Conservation (phyloP, 2,888 invertebrate genomes). For the Stegophylla sp. region DNA sequence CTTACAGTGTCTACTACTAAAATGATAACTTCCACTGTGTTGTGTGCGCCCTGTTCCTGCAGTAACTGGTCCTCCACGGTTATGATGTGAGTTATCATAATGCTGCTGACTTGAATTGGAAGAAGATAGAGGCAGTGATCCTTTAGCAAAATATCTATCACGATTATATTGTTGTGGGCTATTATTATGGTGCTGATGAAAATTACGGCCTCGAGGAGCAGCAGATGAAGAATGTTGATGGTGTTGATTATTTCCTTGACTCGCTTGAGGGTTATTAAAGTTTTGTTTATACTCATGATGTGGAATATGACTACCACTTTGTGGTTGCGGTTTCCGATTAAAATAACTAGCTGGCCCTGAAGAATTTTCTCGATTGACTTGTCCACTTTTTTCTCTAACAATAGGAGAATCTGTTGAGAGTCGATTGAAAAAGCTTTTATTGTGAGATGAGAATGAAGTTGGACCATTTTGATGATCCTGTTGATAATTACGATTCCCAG, state of each 20-base stretch:
- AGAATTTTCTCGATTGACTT: background rate
- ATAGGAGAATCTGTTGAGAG: background rate
- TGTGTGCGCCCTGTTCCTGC: slow-evolving; percentile 29
- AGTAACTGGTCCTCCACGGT: background rate
- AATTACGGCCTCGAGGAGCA: background rate
- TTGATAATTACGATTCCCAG: background rate
- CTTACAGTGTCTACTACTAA: slow-evolving; percentile 16
- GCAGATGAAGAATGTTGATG: background rate
- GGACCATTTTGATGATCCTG: slow-evolving; percentile 11
- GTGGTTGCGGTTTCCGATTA: background rate
- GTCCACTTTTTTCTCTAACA: background rate
- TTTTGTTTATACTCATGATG: slow-evolving; percentile 4
- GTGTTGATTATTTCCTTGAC: background rate
- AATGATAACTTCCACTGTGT: background rate
- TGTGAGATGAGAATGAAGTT: background rate
- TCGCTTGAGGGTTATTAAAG: background rate
- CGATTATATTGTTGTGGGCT: slow-evolving; percentile 15
- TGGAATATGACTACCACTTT: background rate
- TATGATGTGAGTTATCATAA: background rate
- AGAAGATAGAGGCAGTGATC: background rate
- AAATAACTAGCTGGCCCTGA: background rate
- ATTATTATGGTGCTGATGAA: slow-evolving; percentile 23
- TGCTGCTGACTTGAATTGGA: slow-evolving; percentile 18
- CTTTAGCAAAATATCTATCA: slow-evolving; percentile 39
- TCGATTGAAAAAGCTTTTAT: slow-evolving; percentile 13